Conservation (phyloP, 2,113 vertebrate genomes). For the Conger conger region DNA sequence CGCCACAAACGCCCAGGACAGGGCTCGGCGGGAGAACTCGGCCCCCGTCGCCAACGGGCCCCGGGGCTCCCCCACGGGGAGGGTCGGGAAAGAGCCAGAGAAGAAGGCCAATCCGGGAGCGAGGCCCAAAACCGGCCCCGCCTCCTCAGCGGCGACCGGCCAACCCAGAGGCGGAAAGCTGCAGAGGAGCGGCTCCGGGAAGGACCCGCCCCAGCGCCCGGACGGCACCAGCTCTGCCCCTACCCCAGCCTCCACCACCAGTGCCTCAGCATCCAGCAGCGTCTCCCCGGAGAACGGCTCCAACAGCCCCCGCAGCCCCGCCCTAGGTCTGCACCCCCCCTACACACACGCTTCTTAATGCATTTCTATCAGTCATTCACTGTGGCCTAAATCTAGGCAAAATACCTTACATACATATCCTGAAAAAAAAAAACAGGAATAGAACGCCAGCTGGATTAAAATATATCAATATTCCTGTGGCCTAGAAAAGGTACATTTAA, state of each 20-base stretch:
- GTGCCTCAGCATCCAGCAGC: slow-evolving; percentile 64
- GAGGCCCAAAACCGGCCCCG: slow-evolving; percentile 78
- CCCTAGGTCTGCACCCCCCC: slow-evolving; percentile 61
- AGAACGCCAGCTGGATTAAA: too few relatives aligned
- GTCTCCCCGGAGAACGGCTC: slow-evolving; percentile 65
- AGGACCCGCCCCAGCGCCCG: slow-evolving; percentile 61
- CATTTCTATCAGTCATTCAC: neutral
- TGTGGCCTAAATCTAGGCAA: neutral
- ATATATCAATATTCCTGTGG: too few relatives aligned
- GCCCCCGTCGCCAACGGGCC: slow-evolving; percentile 52
- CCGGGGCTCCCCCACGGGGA: slow-evolving; percentile 39
- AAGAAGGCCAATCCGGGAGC: slow-evolving; percentile 74
- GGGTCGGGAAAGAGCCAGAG: slow-evolving; percentile 69
- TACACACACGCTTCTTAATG: neutral
- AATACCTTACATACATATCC: neutral
- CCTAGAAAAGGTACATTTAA: too few relatives aligned
- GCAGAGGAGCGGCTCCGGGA: slow-evolving; percentile 65
- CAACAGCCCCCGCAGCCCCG: slow-evolving; percentile 58
- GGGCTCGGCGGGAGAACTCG: slow-evolving; percentile 63
- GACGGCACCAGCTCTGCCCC: slow-evolving; percentile 30
- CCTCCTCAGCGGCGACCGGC: slow-evolving; percentile 29
- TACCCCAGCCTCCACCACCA: slow-evolving; percentile 41
- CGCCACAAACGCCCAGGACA: slow-evolving; percentile 61
- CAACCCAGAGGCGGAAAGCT: slow-evolving; percentile 68
- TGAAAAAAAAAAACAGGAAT: neutral